phyloP scores from a whole-genome alignment of 2,797 vertebrate species.

The Lithobates sylvaticus region DNA sequence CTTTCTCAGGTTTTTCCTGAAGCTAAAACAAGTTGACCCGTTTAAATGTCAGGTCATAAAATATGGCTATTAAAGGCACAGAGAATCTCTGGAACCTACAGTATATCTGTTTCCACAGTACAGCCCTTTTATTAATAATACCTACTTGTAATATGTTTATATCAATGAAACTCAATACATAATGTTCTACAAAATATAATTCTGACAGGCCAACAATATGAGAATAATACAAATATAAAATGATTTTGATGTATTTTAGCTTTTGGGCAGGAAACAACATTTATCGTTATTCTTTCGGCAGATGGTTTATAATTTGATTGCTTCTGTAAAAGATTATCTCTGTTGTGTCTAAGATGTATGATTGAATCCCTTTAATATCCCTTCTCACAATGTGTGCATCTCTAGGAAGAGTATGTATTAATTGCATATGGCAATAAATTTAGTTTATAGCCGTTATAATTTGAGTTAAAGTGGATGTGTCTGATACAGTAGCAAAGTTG shows the following conservation, averaged over 20 bases:
- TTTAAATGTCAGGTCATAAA: too few species aligned
- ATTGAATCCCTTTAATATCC: conserved; percentile 29
- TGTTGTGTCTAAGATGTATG: conserved; percentile 38
- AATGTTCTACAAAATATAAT: conserved; percentile 2
- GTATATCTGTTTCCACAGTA: too few species aligned
- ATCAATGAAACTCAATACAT: neutral
- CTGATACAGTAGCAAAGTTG: conserved; percentile 11
- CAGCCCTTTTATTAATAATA: too few species aligned
- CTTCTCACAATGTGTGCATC: conserved; percentile 3
- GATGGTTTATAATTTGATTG: conserved; percentile 44
- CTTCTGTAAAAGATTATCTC: conserved; percentile 37
- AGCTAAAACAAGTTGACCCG: too few species aligned
- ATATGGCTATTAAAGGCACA: too few species aligned
- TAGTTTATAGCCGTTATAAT: conserved; percentile 30
- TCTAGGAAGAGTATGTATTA: conserved; percentile 12
- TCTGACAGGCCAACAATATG: neutral
- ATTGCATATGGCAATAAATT: conserved; percentile 33
- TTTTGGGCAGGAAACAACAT: conserved; percentile 21
- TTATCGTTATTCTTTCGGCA: conserved; percentile 20
- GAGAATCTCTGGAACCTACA: too few species aligned
- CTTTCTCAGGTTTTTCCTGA: too few species aligned
- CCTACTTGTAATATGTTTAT: neutral
- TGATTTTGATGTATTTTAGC: conserved; percentile 22
- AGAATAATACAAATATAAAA: conserved; percentile 6
- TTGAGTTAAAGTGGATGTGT: conserved; percentile 27